Base-by-base conservation (phyloP, 2,888 invertebrate species). In the Drosophila demipolita region DNA sequence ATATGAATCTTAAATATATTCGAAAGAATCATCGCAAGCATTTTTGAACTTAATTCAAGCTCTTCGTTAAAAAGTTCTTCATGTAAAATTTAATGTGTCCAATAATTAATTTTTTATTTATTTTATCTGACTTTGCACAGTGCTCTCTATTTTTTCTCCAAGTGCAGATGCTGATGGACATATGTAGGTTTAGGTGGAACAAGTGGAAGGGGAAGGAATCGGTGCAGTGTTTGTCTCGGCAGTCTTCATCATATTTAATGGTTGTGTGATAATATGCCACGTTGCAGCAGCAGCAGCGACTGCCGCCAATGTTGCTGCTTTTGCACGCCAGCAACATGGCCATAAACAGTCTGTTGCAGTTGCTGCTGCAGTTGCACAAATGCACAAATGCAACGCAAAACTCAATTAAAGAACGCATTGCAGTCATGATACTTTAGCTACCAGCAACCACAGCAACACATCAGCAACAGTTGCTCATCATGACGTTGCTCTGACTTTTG, bases 401-500 rank as follows among this genome's bases (percentile, higher is more conserved):
- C 89, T 87, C 87, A 87, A 87, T 87, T 87, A 87, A 87, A 87
- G 89, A 87, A 89, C 87, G 89, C 87, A 87, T 87, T 87, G 89
- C 83, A 79, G 77, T 75, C 73, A 86, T 89, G 86, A 86, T 86
- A 88, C 89, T 84, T 52, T 45, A 66, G 67, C 61, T 49, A 53
- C 66, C 49, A 54, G 45, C 66, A 57, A 23, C 66, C 60, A 66
- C 66, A 54, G 38, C 70, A 80, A 49, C 64, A 75, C 57, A 83
- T 74, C 63, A 57, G 40, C 71, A 64, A 66, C 55, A 66, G 55
- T 75, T 80, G 57, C 62, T 75, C 57, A 83, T 76, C 61, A 66
- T 75, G 20, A 70, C 72, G 42, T 38, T 59, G 70, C 40, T 49
- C 65, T 12, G 26, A 42, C 40, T 55, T 53, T 9, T 69, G 32